phyloP scores from a whole-genome alignment of 2,888 invertebrate genomes.

The Crioceris asparagi region DNA sequence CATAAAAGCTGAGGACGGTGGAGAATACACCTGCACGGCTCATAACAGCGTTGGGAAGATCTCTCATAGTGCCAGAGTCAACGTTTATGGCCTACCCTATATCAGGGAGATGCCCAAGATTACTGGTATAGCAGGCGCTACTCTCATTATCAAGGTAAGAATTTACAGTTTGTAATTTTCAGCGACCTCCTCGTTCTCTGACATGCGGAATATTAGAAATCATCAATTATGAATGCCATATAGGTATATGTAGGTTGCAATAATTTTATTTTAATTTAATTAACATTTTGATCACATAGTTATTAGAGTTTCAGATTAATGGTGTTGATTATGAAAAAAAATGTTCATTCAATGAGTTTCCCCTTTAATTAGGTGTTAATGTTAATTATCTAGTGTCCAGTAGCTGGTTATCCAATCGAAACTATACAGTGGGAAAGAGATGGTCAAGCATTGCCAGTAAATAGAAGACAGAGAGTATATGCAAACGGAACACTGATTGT shows the following conservation, averaged over 20 bases:
- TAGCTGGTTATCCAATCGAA: constrained; percentile 81
- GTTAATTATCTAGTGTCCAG: constrained; percentile 56
- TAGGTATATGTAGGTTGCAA: too few relatives aligned
- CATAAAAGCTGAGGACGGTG: constrained; percentile 81
- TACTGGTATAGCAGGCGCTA: constrained; percentile 75
- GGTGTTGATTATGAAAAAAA: too few relatives aligned
- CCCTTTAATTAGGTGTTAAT: too few relatives aligned
- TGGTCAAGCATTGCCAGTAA: constrained; percentile 75
- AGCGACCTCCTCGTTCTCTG: too few relatives aligned
- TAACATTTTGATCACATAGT: too few relatives aligned
- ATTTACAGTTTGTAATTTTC: too few relatives aligned
- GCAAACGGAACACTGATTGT: constrained; percentile 79
- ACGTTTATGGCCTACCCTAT: constrained; percentile 78
- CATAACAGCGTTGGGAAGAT: constrained; percentile 73
- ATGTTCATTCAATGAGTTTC: too few relatives aligned
- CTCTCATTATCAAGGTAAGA: constrained; percentile 59
- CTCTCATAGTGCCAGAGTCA: constrained; percentile 73
- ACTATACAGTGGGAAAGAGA: constrained; percentile 85
- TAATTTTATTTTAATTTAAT: too few relatives aligned
- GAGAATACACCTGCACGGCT: constrained; percentile 78
- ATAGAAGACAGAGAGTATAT: constrained; percentile 79
- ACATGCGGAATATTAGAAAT: too few relatives aligned
- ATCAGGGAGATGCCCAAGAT: constrained; percentile 83
- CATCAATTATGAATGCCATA: too few relatives aligned
- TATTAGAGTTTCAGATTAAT: too few relatives aligned